These are phyloP conservation scores for Villa cingulata DNA, from an alignment of 2,888 invertebrate species.

Conservation along the genomic window DNA sequence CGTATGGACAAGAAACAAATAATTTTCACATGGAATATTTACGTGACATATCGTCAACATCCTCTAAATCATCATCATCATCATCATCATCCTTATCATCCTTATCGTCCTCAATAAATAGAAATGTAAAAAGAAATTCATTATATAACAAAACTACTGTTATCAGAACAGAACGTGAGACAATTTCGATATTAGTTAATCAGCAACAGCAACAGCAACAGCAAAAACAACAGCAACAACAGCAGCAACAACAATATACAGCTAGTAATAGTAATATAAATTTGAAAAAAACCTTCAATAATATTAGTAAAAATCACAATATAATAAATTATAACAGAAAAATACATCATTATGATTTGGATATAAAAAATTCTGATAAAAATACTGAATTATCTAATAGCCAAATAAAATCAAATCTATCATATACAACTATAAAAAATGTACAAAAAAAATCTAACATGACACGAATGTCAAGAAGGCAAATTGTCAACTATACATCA, in stretches of 20 bases:
- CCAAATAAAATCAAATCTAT: slow-evolving; percentile 16
- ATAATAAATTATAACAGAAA: slow-evolving; percentile 1
- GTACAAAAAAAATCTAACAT: slow-evolving; percentile 6
- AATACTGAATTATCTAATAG: neutral
- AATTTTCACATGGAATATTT: slow-evolving; percentile 35
- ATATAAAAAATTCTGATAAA: neutral
- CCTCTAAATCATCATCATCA: too few relatives aligned
- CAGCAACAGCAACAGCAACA: slow-evolving; percentile 2
- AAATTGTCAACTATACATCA: slow-evolving; percentile 9
- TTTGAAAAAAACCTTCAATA: slow-evolving; percentile 1
- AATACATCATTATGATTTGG: neutral
- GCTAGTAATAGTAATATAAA: too few relatives aligned
- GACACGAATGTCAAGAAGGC: slow-evolving; percentile 14
- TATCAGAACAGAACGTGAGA: slow-evolving; percentile 5
- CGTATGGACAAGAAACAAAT: slow-evolving; percentile 35
- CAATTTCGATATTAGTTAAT: slow-evolving; percentile 4
- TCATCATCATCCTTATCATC: too few relatives aligned
- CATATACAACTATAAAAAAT: slow-evolving; percentile 11
- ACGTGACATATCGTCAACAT: slow-evolving; percentile 32
- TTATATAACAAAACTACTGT: slow-evolving; percentile 10
- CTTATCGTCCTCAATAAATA: slow-evolving; percentile 1
- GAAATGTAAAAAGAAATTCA: slow-evolving; percentile 5
- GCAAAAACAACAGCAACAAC: too few relatives aligned
- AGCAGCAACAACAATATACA: too few relatives aligned
- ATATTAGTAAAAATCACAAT: neutral